Evolutionary conservation across 2,888 invertebrate species (phyloP).

Genomic region (Labia minor): DNA sequence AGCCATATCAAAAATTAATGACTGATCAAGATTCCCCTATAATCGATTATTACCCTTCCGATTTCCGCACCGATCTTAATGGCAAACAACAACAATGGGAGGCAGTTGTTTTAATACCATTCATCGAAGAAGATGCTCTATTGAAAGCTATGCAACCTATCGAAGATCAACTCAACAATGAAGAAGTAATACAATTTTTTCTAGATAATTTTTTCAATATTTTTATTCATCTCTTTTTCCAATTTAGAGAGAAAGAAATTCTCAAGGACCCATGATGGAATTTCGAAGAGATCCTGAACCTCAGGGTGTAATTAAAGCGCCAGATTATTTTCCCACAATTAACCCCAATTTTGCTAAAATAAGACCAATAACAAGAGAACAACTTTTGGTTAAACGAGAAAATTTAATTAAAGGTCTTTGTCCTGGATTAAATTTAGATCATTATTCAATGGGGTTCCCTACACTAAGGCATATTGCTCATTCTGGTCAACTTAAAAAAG

Average conservation of each 20-base stretch:
- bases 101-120: conserved; percentile 85
- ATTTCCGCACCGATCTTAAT: conserved; percentile 90
- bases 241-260: conserved; percentile 49
- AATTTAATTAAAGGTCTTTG: conserved; percentile 58
- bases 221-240: not conserved
- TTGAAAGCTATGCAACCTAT: conserved; percentile 64
- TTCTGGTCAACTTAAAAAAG: conserved; percentile 48
- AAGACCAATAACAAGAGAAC: conserved; percentile 41
- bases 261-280: conserved; percentile 73
- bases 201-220: not conserved
- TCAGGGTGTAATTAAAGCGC: conserved; percentile 34
- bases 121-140: conserved; percentile 75
- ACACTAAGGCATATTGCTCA: conserved; percentile 77
- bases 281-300: conserved; percentile 41
- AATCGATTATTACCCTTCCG: conserved; percentile 76
- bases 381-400: conserved; percentile 46
- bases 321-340: conserved; percentile 52
- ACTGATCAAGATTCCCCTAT: conserved; percentile 67
- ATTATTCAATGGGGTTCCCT: conserved; percentile 84
- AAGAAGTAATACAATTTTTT: conserved; percentile 41
- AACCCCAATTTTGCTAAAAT: conserved; percentile 47
- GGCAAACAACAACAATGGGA: conserved; percentile 96
- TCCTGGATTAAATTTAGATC: conserved; percentile 53
- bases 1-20: conserved; percentile 69
- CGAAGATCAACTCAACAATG: conserved; percentile 50